A percentile compares a stretch with the other conserved stretches of the same genome.
These are phyloP conservation scores for Cichladusa arquata DNA, from an alignment of 2,113 vertebrate genomes.

Conservation along the genomic window DNA sequence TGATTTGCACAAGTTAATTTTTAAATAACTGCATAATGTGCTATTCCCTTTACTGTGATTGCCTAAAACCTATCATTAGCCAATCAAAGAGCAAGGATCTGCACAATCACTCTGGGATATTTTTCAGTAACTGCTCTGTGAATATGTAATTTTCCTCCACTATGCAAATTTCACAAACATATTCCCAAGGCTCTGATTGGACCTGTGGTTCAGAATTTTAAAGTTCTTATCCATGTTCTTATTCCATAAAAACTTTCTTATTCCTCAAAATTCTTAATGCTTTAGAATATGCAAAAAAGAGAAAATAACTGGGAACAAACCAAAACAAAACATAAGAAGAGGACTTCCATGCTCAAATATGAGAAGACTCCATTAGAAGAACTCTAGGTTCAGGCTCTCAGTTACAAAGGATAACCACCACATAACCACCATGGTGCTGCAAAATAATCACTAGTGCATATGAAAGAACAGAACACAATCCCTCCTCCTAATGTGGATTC, in stretches of 20 bases:
- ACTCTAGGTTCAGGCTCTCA: neutral
- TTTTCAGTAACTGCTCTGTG: constrained; percentile 33
- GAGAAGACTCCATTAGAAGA: neutral
- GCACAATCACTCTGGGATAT: constrained; percentile 4
- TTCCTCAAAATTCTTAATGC: neutral
- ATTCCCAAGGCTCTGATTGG: constrained; percentile 1
- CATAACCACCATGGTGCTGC: fast-evolving
- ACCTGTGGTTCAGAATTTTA: constrained; percentile 8
- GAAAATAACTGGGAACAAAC: neutral
- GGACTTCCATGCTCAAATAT: neutral
- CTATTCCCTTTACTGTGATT: constrained; percentile 40
- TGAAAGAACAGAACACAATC: neutral
- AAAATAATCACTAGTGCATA: neutral
- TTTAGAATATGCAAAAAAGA: neutral
- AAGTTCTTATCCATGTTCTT: neutral
- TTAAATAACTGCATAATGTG: constrained; percentile 18
- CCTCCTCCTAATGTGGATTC: neutral
- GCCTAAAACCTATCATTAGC: constrained; percentile 46
- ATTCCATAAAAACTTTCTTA: neutral
- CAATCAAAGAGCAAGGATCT: constrained; percentile 42
- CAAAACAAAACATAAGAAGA: neutral
- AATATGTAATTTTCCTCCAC: constrained; percentile 13
- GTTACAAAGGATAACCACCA: neutral
- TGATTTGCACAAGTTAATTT: constrained; percentile 51
- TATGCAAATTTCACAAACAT: constrained; percentile 10